Percentiles rank a stretch among this genome's conserved stretches.
Conservation (phyloP, 2,888 invertebrate genomes). For the Drosophila mimica region DNA sequence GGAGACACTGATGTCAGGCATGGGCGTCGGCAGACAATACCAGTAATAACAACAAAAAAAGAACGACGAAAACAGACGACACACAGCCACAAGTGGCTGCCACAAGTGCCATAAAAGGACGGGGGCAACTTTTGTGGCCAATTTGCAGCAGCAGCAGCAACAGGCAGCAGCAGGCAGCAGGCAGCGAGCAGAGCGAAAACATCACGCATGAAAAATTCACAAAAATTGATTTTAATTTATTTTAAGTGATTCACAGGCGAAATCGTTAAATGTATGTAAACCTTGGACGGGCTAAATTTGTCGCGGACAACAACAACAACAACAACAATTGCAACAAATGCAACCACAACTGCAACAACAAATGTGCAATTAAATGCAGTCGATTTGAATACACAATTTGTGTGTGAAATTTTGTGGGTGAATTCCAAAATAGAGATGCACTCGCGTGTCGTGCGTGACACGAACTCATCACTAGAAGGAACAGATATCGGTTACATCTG, state of each 20-base stretch:
- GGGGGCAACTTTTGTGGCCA: conserved; percentile 46
- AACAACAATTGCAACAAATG: conserved; percentile 1
- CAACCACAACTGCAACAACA: conserved; percentile 26
- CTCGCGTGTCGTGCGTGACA: neutral
- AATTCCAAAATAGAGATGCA: conserved; percentile 13
- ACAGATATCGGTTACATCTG: neutral
- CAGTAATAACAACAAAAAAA: conserved; percentile 44
- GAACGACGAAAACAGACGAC: conserved; percentile 30
- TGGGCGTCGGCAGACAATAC: conserved; percentile 2
- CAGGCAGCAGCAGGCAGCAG: neutral
- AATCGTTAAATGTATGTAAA: conserved; percentile 33
- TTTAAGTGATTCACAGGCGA: conserved; percentile 74
- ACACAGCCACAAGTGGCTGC: conserved; percentile 39
- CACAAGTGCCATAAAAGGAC: conserved; percentile 70
- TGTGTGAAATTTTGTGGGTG: conserved; percentile 18
- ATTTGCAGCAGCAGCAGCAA: conserved; percentile 2
- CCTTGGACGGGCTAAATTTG: conserved; percentile 72
- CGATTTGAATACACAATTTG: conserved; percentile 44
- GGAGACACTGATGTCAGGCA: neutral
- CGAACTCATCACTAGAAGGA: neutral
- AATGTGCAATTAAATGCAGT: conserved; percentile 39
- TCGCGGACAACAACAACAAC: conserved; percentile 36
- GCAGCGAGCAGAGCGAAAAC: conserved; percentile 1
- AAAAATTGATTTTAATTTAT: conserved; percentile 77
- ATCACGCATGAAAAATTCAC: conserved; percentile 67